These are phyloP conservation scores for Raja brachyura DNA, from an alignment of 2,113 vertebrate genomes.

Conservation along the genomic window DNA sequence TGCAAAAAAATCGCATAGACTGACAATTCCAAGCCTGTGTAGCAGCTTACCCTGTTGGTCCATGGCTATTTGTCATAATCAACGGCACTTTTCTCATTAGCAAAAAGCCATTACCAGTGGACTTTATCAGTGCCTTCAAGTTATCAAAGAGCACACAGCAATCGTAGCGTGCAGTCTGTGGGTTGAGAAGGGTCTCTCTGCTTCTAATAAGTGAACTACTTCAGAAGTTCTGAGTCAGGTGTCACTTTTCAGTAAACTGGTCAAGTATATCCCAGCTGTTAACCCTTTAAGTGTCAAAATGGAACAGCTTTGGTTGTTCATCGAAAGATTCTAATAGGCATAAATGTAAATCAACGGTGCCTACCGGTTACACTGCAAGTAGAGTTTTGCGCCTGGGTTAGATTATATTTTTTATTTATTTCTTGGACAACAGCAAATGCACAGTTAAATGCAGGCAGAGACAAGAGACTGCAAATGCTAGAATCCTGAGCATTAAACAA, in stretches of 20 bases:
- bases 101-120: conserved; percentile 88
- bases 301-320: not conserved
- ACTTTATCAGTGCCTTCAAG: conserved; percentile 77
- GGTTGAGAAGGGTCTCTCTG: conserved; percentile 53
- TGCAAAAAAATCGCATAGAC: conserved; percentile 75
- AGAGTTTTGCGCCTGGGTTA: not conserved
- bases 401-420: not conserved
- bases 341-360: not conserved
- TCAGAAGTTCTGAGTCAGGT: conserved; percentile 61
- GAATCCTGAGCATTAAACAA: too few species aligned
- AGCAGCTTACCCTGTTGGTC: conserved; percentile 94
- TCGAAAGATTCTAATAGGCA: not conserved
- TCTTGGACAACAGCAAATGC: not conserved
- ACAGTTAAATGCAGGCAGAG: too few species aligned
- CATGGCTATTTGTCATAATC: conserved; percentile 89
- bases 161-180: conserved; percentile 63
- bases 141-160: conserved; percentile 72
- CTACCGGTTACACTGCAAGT: not conserved
- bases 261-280: conserved; percentile 45
- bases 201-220: conserved; percentile 68
- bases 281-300: conserved; percentile 48
- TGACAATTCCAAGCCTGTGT: conserved; percentile 81
- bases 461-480: too few species aligned
- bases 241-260: conserved; percentile 54
- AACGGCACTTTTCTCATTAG: conserved; percentile 93